phyloP scores from a whole-genome alignment of 2,888 invertebrate genomes.

The Phengaris alcon region DNA sequence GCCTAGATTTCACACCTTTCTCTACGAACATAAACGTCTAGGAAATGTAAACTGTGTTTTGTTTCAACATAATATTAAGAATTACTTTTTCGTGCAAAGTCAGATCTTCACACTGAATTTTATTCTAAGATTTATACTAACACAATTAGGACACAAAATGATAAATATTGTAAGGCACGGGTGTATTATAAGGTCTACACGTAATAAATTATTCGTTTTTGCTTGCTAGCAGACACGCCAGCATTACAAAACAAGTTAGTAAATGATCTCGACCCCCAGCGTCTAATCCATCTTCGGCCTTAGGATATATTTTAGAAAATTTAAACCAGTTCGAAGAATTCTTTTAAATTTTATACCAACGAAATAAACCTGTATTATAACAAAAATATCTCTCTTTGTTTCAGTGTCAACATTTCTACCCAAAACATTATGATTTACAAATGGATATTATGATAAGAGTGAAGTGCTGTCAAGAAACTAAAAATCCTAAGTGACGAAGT shows the following conservation, averaged over 20 bases:
- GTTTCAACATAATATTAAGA: not conserved
- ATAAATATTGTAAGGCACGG: not conserved
- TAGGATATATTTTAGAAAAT: not conserved
- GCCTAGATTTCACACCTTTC: conserved; percentile 55
- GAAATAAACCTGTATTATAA: conserved; percentile 11
- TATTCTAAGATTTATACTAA: not conserved
- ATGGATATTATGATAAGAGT: conserved; percentile 80
- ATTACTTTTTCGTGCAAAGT: not conserved
- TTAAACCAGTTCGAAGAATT: not conserved
- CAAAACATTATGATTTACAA: conserved; percentile 80
- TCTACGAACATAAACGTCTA: conserved; percentile 53
- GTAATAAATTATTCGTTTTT: conserved; percentile 1
- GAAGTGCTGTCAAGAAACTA: conserved; percentile 80
- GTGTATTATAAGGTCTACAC: not conserved
- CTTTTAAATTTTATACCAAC: not conserved
- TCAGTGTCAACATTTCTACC: conserved; percentile 79
- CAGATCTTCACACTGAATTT: not conserved
- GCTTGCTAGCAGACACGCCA: not conserved
- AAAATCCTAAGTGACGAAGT: conserved; percentile 79
- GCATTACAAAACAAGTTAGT: not conserved
- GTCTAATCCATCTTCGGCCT: conserved; percentile 7
- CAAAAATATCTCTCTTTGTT: conserved; percentile 59
- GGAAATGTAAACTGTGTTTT: conserved; percentile 33
- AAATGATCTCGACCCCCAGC: not conserved
- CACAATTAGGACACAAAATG: not conserved